Base-by-base conservation (phyloP, 2,113 vertebrate species). In the Triplophysa rosa region DNA sequence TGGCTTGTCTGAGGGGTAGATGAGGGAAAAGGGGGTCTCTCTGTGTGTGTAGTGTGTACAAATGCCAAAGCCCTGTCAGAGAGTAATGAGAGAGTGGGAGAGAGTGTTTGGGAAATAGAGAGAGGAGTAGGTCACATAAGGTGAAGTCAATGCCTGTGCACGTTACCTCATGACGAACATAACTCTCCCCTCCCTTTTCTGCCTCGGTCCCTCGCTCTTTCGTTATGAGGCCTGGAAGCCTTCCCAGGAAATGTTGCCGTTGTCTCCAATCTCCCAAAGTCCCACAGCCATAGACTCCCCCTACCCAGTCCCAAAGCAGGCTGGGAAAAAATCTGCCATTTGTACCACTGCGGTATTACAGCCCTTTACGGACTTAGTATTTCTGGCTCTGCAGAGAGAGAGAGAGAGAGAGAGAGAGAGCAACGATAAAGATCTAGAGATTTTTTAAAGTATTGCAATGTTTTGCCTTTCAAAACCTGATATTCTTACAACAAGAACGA, bases 271-370 rank as follows among this genome's bases (percentile, higher is more conserved):
- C 77, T 70, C 80, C 70, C 77, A 71, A 82, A 80, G 59, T 84
- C 78, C 78, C 83, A 82, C 67, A 67, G 66, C 70, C 65, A 54
- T 74, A 72, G 49, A 59, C 80, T 62, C 76, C 61, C 71, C 76
- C 77, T 80, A 70, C 82, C 77, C 82, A 81, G 79, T 82, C 84
- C 74, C 82, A 83, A 76, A 79, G 68, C 70, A 83, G 77, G 63
- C 84, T 86, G 84, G 82, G 84, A 86, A 84, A 65, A 83, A 77
- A 83, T 86, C 84, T 80, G 73, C 69, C 82, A 86, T 66, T 73
- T 74, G 61, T 62, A 74, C 84, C 80, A 81, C 84, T 81, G 79
- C 82, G 45, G 82, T 67, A 81, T 83, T 77, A 72, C 76, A 83
- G 81, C 76, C 62, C 84, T 74, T 76, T 67, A 84, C 79, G 56